Conservation (phyloP, 2,113 vertebrate genomes). For the Periophthalmodon schlosseri region DNA sequence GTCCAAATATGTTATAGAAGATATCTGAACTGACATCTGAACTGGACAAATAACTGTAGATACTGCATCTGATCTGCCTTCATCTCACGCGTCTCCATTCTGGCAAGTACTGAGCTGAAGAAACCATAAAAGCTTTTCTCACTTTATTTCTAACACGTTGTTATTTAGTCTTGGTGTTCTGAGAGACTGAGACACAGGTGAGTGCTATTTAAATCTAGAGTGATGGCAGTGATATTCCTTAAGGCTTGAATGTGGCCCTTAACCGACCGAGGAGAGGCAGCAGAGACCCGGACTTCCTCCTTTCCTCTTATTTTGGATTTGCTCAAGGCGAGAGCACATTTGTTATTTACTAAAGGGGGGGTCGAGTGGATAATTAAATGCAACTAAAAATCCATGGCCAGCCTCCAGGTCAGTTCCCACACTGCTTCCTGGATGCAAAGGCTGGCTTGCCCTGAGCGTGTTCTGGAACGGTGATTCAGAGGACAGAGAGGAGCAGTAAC, state of each 20-base stretch:
- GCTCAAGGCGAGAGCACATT: not conserved
- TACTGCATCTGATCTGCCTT: constrained; percentile 19
- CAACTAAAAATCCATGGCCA: not conserved
- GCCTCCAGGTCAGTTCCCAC: not conserved
- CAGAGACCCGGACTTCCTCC: not conserved
- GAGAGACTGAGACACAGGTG: constrained; percentile 15
- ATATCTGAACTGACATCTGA: not conserved
- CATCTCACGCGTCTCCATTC: not conserved
- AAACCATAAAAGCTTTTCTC: constrained; percentile 47
- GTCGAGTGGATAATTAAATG: constrained; percentile 7
- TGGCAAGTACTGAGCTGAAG: constrained; percentile 34
- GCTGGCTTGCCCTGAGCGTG: not conserved
- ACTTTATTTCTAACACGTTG: not conserved
- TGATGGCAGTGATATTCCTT: constrained; percentile 19
- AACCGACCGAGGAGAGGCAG: not conserved
- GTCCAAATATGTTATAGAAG: not conserved
- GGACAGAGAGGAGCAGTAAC: not conserved
- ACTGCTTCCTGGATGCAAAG: not conserved
- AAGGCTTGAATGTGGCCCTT: not conserved
- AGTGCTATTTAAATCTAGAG: constrained; percentile 15
- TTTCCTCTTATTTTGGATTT: not conserved
- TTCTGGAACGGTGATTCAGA: constrained; percentile 3
- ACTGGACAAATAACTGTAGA: not conserved
- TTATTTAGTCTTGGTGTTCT: not conserved
- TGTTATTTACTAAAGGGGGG: constrained; percentile 19